phyloP scores from a whole-genome alignment of 2,113 vertebrate genomes.

The Trichomycterus rosablanca region DNA sequence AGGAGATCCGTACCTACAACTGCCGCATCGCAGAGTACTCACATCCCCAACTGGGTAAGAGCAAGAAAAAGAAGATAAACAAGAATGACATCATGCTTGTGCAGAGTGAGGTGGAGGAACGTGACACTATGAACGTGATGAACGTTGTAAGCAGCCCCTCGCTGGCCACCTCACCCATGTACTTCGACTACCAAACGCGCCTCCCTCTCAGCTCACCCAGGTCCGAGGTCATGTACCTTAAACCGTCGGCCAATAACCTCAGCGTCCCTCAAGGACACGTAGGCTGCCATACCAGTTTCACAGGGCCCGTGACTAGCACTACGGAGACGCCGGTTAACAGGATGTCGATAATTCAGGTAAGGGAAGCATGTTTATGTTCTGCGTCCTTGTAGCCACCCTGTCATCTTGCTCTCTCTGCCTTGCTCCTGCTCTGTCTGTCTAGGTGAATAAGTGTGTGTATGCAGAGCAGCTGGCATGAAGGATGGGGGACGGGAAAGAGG shows the following conservation, averaged over 20 bases:
- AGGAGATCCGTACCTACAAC: constrained; percentile 98
- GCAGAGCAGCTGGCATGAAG: constrained; percentile 2
- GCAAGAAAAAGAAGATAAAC: constrained; percentile 95
- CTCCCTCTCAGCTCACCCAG: constrained; percentile 98
- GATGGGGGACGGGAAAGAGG: background rate
- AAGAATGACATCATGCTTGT: constrained; percentile 99
- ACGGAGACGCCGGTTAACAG: constrained; percentile 92
- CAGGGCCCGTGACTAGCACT: constrained; percentile 90
- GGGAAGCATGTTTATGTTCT: constrained; percentile 67
- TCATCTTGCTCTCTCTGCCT: background rate
- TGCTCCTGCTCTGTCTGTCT: background rate
- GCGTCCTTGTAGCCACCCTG: constrained; percentile 33
- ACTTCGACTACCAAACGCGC: constrained; percentile 99
- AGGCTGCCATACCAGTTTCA: constrained; percentile 98
- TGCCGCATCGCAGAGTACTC: constrained; percentile 98
- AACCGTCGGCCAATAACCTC: constrained; percentile 96
- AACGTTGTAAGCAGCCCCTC: constrained; percentile 99
- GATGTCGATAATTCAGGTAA: constrained; percentile 99
- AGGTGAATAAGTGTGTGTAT: constrained; percentile 29
- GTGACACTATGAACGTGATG: constrained; percentile 99
- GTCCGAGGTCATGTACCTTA: constrained; percentile 99
- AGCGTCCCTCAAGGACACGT: constrained; percentile 96
- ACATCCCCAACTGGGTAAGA: constrained; percentile 92
- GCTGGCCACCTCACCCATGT: constrained; percentile 97
- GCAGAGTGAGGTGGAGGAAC: constrained; percentile 97